Evolutionary conservation across 2,113 vertebrate species (phyloP), one percentile per base, ranked within the genome.

Genomic region (Budorcas taxicolor): DNA sequence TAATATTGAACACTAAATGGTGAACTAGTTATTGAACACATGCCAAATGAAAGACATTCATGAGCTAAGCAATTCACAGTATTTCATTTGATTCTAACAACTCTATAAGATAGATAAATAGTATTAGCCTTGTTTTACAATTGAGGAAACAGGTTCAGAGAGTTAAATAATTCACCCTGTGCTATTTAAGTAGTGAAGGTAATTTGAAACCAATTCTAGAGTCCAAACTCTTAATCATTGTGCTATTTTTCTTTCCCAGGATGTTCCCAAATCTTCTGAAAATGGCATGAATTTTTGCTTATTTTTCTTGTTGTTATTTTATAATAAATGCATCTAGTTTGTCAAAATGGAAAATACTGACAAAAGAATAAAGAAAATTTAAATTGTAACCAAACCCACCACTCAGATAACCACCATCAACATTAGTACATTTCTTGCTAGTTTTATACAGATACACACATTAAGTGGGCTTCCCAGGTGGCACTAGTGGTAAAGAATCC

Each of bases 281-380:
- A 96, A 76, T 53, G 36, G 33, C 15, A 33, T 82, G 33, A 62
- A 76, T 87, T 83, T 52, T 76, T 45, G 50, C 96, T 91, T 71
- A 53, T 47, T 81, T 95, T 92, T 89, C 80, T 64, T 89, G 64
- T 78, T 90, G 83, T 96, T 95, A 53, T 57, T 92, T 86, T 93
- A 14, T 92, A n/a, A 80, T 58, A 74, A 78, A 58, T 81, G 45
- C 23, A 87, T 95, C 11, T 36, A 60, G 76, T 95, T 97, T 87
- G 12, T 62, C 50, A 90, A 94, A 95, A 94, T 71, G 31, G 57
- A 58, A 97, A 88, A 87, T 87, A 45, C 27, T 47, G 45, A 78
- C 25, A 14, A 43, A 94, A 91, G 43, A 90, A 91, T 82, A 92
- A 83, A 92, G 36, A 88, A 53, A 87, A 74, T 87, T 95, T 91